A percentile compares a stretch with the other conserved stretches of the same genome.
Conservation (phyloP, 2,113 vertebrate genomes). For the Paedocypris sp. region DNA sequence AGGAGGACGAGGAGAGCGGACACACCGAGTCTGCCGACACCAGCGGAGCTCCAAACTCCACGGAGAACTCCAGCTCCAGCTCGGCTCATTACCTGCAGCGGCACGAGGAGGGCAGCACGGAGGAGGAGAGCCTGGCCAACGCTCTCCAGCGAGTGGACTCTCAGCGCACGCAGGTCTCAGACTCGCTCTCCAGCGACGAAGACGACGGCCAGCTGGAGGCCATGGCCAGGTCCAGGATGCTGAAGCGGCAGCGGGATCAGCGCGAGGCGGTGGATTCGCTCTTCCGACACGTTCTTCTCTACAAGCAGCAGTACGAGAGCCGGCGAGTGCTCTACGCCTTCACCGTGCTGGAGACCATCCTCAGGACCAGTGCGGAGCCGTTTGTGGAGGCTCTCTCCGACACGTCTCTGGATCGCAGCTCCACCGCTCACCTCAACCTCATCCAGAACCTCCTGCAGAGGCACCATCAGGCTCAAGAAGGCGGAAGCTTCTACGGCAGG, state of each 20-base stretch:
- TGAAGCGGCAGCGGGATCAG: constrained; percentile 73
- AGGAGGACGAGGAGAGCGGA: constrained; percentile 63
- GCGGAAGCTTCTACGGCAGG: constrained; percentile 79
- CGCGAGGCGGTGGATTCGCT: constrained; percentile 72
- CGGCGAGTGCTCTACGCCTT: constrained; percentile 77
- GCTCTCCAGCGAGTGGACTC: constrained; percentile 70
- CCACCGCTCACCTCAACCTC: constrained; percentile 80
- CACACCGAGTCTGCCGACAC: constrained; percentile 88
- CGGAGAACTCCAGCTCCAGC: constrained; percentile 76
- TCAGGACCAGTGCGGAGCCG: constrained; percentile 77
- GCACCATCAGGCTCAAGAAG: constrained; percentile 82
- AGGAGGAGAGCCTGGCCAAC: constrained; percentile 47
- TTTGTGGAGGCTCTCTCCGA: constrained; percentile 77
- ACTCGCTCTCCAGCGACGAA: constrained; percentile 88
- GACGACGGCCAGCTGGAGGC: constrained; percentile 84
- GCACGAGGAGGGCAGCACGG: constrained; percentile 41
- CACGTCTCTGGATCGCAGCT: constrained; percentile 82
- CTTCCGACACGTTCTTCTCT: constrained; percentile 81
- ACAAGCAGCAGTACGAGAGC: constrained; percentile 76
- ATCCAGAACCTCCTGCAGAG: constrained; percentile 87
- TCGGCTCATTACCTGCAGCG: constrained; percentile 62
- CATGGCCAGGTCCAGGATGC: constrained; percentile 59
- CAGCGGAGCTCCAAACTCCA: constrained; percentile 65
- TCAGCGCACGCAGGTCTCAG: constrained; percentile 80
- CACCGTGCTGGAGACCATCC: constrained; percentile 77